Base-by-base conservation (phyloP, 2,888 invertebrate genomes). In the Lypha dubia region DNA sequence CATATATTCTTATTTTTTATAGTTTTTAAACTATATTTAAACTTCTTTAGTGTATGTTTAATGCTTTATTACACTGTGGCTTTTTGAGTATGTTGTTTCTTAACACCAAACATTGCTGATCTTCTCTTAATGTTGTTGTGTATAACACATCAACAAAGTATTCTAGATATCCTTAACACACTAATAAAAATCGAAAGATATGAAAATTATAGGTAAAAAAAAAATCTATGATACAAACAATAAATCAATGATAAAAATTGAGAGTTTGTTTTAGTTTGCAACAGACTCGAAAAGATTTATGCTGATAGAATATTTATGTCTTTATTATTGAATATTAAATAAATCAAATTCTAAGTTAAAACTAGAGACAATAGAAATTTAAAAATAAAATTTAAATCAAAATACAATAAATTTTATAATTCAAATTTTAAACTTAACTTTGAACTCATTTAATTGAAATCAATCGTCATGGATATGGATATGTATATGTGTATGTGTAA, bases 301-400 rank as follows among this genome's bases (percentile, higher is more conserved):
- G 49, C 28, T 32, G 15, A 35, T 20, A 35, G 20, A 49, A 51
- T 35, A 67, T 51, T 35, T 67, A 67, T 67, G 9, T 35, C 28
- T 67, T 35, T 67, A 51, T 67, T 67, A 67, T 67, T 67, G 67
- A 67, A 67, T 67, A 35, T 1, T 11, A 41, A 20, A 62, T 62
- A 60, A 60, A 60, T 60, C 38, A 38, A 46, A 24, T 44, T 24
- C n/a, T 17, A 17, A 65, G 7, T n/a, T n/a, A n/a, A n/a, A n/a
- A n/a, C n/a, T n/a, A n/a, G 8, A 28, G 4, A 65, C 9, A 65
- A 46, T 2, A 7, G 7, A 13, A 49, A 46, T 7, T n/a, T n/a
- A 28, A 17, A 0, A 49, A 41, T 22, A 65, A 28, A 9, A 22
- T 28, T 0, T 63, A 28, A 24, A 13, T 20, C 20, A n/a, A 35